phyloP scores from a whole-genome alignment of 2,888 invertebrate species.

The Dermolepida albohirtum region DNA sequence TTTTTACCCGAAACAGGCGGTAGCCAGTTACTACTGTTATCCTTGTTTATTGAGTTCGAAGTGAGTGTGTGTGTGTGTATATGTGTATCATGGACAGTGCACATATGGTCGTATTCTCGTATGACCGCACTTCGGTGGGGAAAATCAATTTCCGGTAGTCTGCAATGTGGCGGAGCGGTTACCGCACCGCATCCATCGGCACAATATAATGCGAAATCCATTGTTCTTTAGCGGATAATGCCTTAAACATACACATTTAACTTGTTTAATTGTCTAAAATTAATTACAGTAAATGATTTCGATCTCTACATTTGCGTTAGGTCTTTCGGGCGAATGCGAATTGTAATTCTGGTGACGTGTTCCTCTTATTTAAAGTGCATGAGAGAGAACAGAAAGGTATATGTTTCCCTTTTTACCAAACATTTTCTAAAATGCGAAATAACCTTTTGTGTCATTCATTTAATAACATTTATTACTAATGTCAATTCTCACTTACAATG shows the following conservation, averaged over 20 bases:
- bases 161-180: slow-evolving; percentile 54
- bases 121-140: slow-evolving; percentile 56
- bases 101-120: slow-evolving; percentile 55
- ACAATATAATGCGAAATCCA: slow-evolving; percentile 42
- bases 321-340: no score
- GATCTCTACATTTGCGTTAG: not conserved
- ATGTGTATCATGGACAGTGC: slow-evolving; percentile 53
- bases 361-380: no score
- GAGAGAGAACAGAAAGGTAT: no score
- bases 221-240: slow-evolving; percentile 41
- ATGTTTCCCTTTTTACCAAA: no score
- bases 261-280: slow-evolving; percentile 26
- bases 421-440: no score
- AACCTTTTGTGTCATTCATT: no score
- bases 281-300: slow-evolving; percentile 29
- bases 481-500: no score
- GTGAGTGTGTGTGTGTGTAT: slow-evolving; percentile 45
- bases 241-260: slow-evolving; percentile 23
- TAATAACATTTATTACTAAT: no score
- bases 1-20: not conserved
- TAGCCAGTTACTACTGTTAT: not conserved
- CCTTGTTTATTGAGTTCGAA: slow-evolving; percentile 55
- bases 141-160: slow-evolving; percentile 60
- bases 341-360: no score
- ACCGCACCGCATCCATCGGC: slow-evolving; percentile 51